Percentiles rank a stretch among this genome's conserved stretches.
phyloP scores from a whole-genome alignment of 2,797 vertebrate species.

The Siniperca undulata region DNA sequence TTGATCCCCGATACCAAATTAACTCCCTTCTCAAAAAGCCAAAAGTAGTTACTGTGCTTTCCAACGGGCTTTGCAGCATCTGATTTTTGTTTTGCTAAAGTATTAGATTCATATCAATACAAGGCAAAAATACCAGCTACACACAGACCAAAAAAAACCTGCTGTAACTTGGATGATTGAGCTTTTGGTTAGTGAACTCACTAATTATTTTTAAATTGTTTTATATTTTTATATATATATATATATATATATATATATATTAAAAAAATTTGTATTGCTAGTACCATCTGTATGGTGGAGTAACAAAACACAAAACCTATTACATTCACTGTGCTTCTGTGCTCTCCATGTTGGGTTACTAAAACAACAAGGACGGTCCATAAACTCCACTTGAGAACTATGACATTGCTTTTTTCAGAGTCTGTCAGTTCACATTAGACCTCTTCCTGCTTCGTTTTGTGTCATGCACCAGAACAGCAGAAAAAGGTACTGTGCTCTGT shows the following conservation, averaged over 20 bases:
- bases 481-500: background rate
- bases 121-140: background rate
- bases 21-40: background rate
- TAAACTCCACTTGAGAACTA: background rate
- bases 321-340: background rate
- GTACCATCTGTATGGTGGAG: background rate
- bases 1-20: background rate
- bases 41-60: constrained; percentile 5
- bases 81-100: background rate
- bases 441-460: constrained; percentile 20
- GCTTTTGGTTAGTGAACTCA: background rate
- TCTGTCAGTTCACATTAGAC: constrained; percentile 5
- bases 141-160: background rate
- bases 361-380: background rate
- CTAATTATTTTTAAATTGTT: background rate
- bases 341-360: background rate
- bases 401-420: constrained; percentile 1
- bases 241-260: too few species aligned
- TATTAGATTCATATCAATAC: background rate
- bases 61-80: background rate
- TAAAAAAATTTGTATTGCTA: too few species aligned
- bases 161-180: background rate
- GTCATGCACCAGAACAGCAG: background rate
- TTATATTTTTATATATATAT: background rate
- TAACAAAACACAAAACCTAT: background rate